These are phyloP conservation scores for Cotesia vestalis DNA, from an alignment of 1,140 invertebrate genomes.

Conservation along the genomic window DNA sequence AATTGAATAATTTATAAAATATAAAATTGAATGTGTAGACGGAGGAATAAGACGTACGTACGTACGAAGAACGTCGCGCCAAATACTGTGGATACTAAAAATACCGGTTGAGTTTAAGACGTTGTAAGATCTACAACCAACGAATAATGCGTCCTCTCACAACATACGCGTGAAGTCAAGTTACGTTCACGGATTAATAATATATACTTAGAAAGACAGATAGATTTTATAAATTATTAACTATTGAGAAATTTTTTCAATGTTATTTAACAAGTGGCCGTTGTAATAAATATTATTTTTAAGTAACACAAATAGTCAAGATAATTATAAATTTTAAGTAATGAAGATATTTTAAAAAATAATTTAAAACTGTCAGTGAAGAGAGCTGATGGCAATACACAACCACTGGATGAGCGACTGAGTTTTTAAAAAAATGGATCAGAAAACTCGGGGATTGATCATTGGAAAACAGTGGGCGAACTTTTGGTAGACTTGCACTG, in stretches of 20 bases:
- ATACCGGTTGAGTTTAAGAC: conserved; percentile 47
- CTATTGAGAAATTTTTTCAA: too few species aligned
- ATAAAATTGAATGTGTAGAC: conserved; percentile 40
- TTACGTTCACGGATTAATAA: neutral
- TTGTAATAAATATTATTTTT: too few species aligned
- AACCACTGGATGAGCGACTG: conserved; percentile 18
- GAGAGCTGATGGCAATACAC: too few species aligned
- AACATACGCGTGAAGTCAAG: conserved; percentile 31
- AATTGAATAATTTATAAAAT: neutral
- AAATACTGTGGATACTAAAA: conserved; percentile 62
- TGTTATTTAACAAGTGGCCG: too few species aligned
- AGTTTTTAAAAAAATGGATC: neutral
- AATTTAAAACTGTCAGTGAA: too few species aligned
- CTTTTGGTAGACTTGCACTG: conserved; percentile 14
- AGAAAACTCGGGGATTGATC: neutral
- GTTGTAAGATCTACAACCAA: conserved; percentile 19
- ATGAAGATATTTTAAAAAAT: too few species aligned
- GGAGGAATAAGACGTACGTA: conserved; percentile 26
- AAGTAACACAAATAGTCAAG: too few species aligned
- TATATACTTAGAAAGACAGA: neutral
- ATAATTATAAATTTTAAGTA: too few species aligned
- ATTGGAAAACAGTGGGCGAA: conserved; percentile 18
- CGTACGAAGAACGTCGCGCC: conserved; percentile 48
- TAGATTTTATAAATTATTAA: neutral
- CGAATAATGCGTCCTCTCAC: conserved; percentile 47